phyloP scores from a whole-genome alignment of 2,113 vertebrate genomes.

The Ailuropoda melanoleuca region DNA sequence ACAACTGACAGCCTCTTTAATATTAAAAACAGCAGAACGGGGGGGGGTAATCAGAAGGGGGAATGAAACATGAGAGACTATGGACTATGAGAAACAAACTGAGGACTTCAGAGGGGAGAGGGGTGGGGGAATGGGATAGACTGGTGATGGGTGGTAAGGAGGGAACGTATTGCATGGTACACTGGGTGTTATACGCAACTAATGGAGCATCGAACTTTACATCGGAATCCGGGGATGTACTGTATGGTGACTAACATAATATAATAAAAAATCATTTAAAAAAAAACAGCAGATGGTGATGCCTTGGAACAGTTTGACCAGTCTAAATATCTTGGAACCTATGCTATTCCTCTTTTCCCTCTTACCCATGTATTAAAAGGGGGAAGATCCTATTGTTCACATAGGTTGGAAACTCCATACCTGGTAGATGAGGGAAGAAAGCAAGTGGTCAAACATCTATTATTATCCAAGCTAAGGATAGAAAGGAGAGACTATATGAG shows the following conservation, averaged over 20 bases:
- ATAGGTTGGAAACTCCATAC: not conserved
- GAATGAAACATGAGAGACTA: too few relatives aligned
- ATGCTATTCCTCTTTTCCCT: not conserved
- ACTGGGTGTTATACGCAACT: too few relatives aligned
- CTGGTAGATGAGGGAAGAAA: constrained; percentile 5
- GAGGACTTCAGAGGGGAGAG: too few relatives aligned
- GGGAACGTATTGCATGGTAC: too few relatives aligned
- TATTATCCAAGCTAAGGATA: not conserved
- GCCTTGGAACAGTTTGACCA: constrained; percentile 56
- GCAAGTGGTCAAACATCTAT: constrained; percentile 8
- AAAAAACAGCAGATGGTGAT: constrained; percentile 70
- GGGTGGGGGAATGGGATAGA: too few relatives aligned
- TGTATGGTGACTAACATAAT: too few relatives aligned
- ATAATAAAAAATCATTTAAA: too few relatives aligned
- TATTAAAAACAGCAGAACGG: constrained; percentile 73
- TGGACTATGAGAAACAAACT: too few relatives aligned
- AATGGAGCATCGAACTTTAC: too few relatives aligned
- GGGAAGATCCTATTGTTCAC: constrained; percentile 42
- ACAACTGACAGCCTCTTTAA: constrained; percentile 71
- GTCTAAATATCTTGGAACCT: constrained; percentile 61
- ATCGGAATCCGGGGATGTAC: too few relatives aligned
- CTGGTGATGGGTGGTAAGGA: too few relatives aligned
- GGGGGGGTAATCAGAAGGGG: too few relatives aligned
- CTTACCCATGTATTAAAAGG: constrained; percentile 34
- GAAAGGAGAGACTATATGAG: not conserved